Percentiles rank a stretch among this genome's conserved stretches.
Conservation (phyloP, 2,113 vertebrate species). For the Onychostoma macrolepis region DNA sequence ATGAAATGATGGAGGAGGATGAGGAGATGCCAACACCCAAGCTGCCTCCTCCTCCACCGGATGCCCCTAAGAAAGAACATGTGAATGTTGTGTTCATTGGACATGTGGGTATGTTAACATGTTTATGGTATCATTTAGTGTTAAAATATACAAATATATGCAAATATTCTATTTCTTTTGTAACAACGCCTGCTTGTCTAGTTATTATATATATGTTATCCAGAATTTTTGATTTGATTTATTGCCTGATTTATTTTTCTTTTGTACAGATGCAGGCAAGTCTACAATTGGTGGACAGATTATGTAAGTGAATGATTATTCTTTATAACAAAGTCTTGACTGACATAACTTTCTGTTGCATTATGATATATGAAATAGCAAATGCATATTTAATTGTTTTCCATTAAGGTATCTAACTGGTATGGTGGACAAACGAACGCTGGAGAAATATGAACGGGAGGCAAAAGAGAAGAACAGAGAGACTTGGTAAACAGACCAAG, state of each 20-base stretch:
- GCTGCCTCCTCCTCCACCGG: conserved; percentile 82
- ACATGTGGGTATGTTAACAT: conserved; percentile 87
- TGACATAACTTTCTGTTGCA: not conserved
- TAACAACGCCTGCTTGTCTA: not conserved
- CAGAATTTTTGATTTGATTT: not conserved
- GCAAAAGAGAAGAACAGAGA: conserved; percentile 99
- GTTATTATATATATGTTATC: too few relatives aligned
- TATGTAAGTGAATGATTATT: conserved; percentile 83
- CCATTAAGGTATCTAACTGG: conserved; percentile 92
- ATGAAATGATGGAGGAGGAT: conserved; percentile 93
- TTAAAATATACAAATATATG: not conserved
- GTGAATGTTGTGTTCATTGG: conserved; percentile 99
- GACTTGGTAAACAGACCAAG: conserved; percentile 85
- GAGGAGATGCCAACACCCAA: conserved; percentile 91
- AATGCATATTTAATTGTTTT: not conserved
- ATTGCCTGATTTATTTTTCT: conserved; percentile 9
- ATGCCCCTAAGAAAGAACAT: conserved; percentile 96
- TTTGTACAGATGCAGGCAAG: conserved; percentile 90
- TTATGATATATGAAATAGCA: not conserved
- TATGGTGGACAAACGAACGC: conserved; percentile 98
- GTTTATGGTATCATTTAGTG: conserved; percentile 1
- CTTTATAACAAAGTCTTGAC: not conserved
- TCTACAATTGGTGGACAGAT: conserved; percentile 99
- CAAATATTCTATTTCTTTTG: not conserved
- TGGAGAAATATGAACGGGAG: conserved; percentile 99